These are phyloP conservation scores for Pollenia labialis DNA, from an alignment of 2,888 invertebrate genomes.

Conservation along the genomic window DNA sequence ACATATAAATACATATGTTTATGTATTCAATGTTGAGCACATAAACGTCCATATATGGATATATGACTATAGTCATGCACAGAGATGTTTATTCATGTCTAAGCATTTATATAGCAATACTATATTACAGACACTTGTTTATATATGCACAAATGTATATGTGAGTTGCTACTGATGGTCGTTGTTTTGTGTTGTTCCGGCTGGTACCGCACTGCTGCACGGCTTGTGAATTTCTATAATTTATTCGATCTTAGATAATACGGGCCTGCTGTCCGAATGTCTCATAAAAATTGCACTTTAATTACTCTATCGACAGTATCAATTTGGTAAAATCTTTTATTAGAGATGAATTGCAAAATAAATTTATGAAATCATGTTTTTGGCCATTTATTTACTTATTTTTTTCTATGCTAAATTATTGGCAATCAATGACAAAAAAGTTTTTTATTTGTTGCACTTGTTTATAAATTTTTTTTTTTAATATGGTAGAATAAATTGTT, in stretches of 20 bases:
- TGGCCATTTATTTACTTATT: conserved; percentile 36
- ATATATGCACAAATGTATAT: neutral
- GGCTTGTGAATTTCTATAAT: conserved; percentile 78
- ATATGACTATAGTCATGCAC: too few species aligned
- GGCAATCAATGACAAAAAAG: conserved; percentile 39
- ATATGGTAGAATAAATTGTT: too few species aligned
- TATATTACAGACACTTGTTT: neutral
- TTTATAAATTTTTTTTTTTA: neutral
- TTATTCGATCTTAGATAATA: conserved; percentile 83
- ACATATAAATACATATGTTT: neutral
- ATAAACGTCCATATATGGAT: too few species aligned
- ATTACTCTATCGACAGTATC: conserved; percentile 84
- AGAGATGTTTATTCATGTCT: neutral
- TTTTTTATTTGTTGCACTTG: neutral
- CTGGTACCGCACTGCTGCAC: conserved; percentile 39
- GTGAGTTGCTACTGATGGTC: conserved; percentile 5
- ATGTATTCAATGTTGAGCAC: neutral
- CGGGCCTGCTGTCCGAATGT: conserved; percentile 82
- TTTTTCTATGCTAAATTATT: conserved; percentile 51
- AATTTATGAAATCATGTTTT: conserved; percentile 69
- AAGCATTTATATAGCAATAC: neutral
- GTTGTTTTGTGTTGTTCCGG: conserved; percentile 48
- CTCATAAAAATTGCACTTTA: conserved; percentile 84
- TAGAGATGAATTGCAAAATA: conserved; percentile 82
- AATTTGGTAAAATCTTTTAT: conserved; percentile 82